Evolutionary conservation across 2,113 vertebrate species (phyloP).

Genomic region (Nestor notabilis): DNA sequence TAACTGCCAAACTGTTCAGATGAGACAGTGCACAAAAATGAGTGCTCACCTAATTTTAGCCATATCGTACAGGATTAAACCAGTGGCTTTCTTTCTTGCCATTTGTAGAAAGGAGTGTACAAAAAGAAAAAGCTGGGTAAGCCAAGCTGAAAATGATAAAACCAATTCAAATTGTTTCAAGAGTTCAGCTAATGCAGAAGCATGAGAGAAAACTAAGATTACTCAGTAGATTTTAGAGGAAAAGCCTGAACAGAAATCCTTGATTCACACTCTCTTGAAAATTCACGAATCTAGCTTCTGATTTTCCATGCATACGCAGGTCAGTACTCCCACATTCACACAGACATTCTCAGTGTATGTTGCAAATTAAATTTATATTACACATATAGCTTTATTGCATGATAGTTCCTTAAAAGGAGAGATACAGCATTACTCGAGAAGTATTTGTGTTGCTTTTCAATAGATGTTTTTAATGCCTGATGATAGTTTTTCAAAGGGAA

Average conservation of each 20-base stretch:
- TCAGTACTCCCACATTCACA: not conserved
- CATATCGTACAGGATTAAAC: not conserved
- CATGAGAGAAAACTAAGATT: not conserved
- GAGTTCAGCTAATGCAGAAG: not conserved
- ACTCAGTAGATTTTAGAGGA: not conserved
- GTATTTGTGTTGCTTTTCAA: not conserved
- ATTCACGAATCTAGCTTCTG: not conserved
- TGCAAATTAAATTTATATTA: not conserved
- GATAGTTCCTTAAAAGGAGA: not conserved
- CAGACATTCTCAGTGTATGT: not conserved
- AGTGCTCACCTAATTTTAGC: not conserved
- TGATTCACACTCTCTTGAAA: not conserved
- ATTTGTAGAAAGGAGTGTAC: fast-evolving
- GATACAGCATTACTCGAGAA: not conserved
- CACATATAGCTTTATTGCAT: not conserved
- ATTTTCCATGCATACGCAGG: not conserved
- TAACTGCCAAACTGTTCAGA: not conserved
- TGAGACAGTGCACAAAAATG: not conserved
- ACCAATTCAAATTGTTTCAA: not conserved
- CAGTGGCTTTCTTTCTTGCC: not conserved
- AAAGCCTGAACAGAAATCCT: not conserved
- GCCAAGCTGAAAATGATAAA: not conserved
- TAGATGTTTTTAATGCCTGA: not conserved
- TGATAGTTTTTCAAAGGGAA: not conserved
- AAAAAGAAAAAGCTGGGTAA: not conserved